Conservation (phyloP, 2,797 vertebrate genomes). For the Limosa lapponica region DNA sequence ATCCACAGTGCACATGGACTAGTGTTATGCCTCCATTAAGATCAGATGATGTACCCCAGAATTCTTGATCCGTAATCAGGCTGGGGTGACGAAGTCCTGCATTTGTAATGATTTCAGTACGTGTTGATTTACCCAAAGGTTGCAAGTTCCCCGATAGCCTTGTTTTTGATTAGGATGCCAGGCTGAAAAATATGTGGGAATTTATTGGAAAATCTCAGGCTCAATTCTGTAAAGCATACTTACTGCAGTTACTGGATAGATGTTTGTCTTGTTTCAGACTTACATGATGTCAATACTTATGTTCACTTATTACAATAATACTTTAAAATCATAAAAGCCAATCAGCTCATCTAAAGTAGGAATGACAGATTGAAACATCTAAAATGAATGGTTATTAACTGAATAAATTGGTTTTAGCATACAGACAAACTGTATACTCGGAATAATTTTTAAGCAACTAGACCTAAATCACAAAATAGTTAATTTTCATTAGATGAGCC, state of each 20-base stretch:
- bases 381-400: not conserved
- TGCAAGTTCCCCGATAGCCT: not conserved
- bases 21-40: not conserved
- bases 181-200: not conserved
- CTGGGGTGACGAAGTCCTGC: not conserved
- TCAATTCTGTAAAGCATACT: not conserved
- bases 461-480: not conserved
- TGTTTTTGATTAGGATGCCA: not conserved
- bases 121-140: not conserved
- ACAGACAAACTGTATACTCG: not conserved
- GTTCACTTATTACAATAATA: not conserved
- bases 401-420: not conserved
- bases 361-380: not conserved
- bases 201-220: not conserved
- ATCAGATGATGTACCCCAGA: not conserved
- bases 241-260: not conserved
- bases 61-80: not conserved
- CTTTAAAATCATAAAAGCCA: not conserved
- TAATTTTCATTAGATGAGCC: not conserved
- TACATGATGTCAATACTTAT: not conserved
- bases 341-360: not conserved
- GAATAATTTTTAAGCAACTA: not conserved
- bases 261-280: not conserved
- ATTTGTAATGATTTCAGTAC: not conserved
- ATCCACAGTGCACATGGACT: fast-evolving